Base-by-base conservation (phyloP, 2,113 vertebrate genomes). In the Elephantulus edwardii region DNA sequence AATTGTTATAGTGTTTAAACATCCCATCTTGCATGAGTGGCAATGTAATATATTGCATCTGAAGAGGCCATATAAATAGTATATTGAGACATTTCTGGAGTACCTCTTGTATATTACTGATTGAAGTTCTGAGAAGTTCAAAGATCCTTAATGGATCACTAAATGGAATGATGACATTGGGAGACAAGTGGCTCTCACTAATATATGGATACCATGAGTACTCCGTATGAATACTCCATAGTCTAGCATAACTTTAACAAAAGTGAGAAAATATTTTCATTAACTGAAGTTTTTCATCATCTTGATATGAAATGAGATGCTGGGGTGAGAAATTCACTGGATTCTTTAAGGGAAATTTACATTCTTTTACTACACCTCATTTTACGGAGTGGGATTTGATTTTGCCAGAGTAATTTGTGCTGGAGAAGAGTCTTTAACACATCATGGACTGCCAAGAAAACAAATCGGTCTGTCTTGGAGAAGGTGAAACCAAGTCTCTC, bases 191-290 rank as follows among this genome's bases (percentile, higher is more conserved):
- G 28, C 40, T 56, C 4, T 42, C 48, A 12, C 24, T 10, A 42
- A 14, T 30, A 38, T 1, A 42, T n/a, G 40, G 0, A 3, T 40
- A 56, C 28, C 30, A 14, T 54, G 8, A n/a, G n/a, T n/a, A n/a
- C n/a, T n/a, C n/a, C n/a, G n/a, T n/a, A n/a, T n/a, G 33, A 54
- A 71, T 71, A 83, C 52, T 20, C 17, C 48, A 71, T 40, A 84
- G 35, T 54, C 17, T 11, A 42, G 19, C 20, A 48, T 33, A 71
- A 71, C 48, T 71, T 28, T 71, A 30, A 33, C 13, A 84, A 68
- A 81, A 46, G 42, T 33, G 35, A 40, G 12, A 33, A 19, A n/a
- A 33, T n/a, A 64, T 6, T 35, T 19, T 64, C 33, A 64, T n/a
- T 64, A 16, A 35, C 33, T 64, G 62, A 10, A n/a, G 44, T 66